Conservation (phyloP, 2,888 invertebrate species). For the Synanthedon vespiformis region DNA sequence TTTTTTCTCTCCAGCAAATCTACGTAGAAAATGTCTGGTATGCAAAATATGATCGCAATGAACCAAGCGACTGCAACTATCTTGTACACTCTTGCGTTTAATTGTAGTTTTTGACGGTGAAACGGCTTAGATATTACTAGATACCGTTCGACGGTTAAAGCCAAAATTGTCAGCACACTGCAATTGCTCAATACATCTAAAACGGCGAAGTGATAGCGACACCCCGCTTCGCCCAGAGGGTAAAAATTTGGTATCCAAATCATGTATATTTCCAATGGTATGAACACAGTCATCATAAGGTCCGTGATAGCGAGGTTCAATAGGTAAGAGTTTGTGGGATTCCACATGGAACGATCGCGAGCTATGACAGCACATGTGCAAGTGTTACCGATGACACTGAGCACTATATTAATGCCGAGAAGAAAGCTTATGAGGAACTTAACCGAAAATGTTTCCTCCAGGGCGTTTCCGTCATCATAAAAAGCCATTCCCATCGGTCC, state of each 20-base stretch:
- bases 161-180: slow-evolving; percentile 85
- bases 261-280: slow-evolving; percentile 83
- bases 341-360: slow-evolving; percentile 81
- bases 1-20: slow-evolving; percentile 43
- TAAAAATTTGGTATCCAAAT: slow-evolving; percentile 82
- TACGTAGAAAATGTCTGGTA: slow-evolving; percentile 72
- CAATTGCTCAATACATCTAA: slow-evolving; percentile 86
- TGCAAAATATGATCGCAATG: slow-evolving; percentile 75
- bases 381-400: slow-evolving; percentile 80
- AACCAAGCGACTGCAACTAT: slow-evolving; percentile 80
- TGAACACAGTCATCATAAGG: slow-evolving; percentile 75
- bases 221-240: slow-evolving; percentile 81
- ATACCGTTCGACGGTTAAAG: slow-evolving; percentile 89
- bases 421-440: slow-evolving; percentile 60
- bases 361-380: slow-evolving; percentile 82
- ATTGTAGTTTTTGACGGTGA: slow-evolving; percentile 80
- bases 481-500: slow-evolving; percentile 44
- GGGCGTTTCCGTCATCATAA: slow-evolving; percentile 29
- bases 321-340: slow-evolving; percentile 85
- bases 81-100: slow-evolving; percentile 82
- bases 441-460: slow-evolving; percentile 68
- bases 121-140: slow-evolving; percentile 88
- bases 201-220: slow-evolving; percentile 78
- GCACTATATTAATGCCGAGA: slow-evolving; percentile 74
- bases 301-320: slow-evolving; percentile 84